Evolutionary conservation across 2,113 vertebrate genomes (phyloP).

Genomic region (Cepphus grylle): DNA sequence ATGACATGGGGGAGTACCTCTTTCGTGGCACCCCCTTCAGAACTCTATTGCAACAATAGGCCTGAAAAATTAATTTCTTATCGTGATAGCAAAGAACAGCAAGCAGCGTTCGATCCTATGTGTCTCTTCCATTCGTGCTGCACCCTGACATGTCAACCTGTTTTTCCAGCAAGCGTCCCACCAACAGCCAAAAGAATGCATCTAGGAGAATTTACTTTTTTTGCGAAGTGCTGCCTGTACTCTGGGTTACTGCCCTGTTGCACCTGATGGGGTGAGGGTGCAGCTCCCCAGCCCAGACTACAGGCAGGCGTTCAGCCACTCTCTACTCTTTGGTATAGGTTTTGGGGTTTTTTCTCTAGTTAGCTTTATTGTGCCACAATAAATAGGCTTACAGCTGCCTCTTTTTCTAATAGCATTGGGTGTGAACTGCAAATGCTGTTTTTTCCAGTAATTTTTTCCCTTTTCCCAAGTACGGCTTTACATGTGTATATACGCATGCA

Average conservation of each 20-base stretch:
- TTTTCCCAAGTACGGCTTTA: not conserved
- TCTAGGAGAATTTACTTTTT: not conserved
- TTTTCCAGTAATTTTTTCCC: slow-evolving; percentile 1
- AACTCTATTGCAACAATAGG: not conserved
- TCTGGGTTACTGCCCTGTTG: not conserved
- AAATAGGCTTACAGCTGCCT: not conserved
- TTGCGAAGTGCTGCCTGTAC: not conserved
- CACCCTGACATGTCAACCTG: not conserved
- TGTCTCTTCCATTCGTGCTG: not conserved
- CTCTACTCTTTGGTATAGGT: too few species aligned
- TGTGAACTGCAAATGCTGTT: not conserved
- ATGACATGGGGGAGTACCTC: not conserved
- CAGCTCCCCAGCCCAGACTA: not conserved
- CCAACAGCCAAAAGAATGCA: not conserved
- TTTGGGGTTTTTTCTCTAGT: not conserved
- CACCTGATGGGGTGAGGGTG: rapidly evolving
- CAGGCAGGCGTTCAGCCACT: not conserved
- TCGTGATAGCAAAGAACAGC: rapidly evolving
- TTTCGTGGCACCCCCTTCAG: not conserved
- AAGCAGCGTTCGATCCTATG: rapidly evolving
- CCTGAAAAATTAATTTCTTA: not conserved
- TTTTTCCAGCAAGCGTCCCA: not conserved
- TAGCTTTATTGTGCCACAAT: not conserved
- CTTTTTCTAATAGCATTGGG: not conserved
- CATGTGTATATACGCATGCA: not conserved